Percentiles rank a stretch among this genome's conserved stretches.
Conservation (phyloP, 2,888 invertebrate species). For the Antheraea assamensis region DNA sequence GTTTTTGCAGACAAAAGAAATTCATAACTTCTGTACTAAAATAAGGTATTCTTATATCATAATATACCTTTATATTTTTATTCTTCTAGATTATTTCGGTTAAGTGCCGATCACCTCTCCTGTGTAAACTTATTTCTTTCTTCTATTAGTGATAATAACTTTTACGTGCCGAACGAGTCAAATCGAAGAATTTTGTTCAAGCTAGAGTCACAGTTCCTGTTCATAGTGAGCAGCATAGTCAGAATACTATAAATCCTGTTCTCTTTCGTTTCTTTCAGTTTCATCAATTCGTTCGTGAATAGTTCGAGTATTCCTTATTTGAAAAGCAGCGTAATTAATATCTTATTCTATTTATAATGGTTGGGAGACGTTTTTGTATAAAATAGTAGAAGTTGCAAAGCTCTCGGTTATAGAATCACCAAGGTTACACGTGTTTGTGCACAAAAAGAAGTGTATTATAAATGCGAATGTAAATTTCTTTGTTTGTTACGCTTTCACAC, state of each 20-base stretch:
- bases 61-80: neutral
- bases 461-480: too few relatives aligned
- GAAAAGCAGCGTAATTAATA: neutral
- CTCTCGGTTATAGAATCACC: neutral
- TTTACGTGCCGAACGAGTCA: neutral
- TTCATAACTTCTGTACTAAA: slow-evolving; percentile 10
- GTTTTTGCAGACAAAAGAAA: slow-evolving; percentile 11
- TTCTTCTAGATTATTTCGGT: neutral
- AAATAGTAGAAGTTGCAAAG: too few relatives aligned
- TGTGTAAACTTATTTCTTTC: neutral
- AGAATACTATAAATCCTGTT: neutral
- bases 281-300: too few relatives aligned
- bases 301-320: neutral
- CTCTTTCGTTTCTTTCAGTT: neutral
- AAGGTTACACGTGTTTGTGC: neutral
- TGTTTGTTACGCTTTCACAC: too few relatives aligned
- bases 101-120: neutral
- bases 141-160: neutral
- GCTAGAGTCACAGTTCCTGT: neutral
- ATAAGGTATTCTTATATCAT: neutral
- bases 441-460: too few relatives aligned
- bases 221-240: neutral
- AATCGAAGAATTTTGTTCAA: neutral
- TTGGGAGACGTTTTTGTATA: too few relatives aligned
- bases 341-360: too few relatives aligned